phyloP scores from a whole-genome alignment of 2,113 vertebrate species.

The Phaethornis superciliosus region DNA sequence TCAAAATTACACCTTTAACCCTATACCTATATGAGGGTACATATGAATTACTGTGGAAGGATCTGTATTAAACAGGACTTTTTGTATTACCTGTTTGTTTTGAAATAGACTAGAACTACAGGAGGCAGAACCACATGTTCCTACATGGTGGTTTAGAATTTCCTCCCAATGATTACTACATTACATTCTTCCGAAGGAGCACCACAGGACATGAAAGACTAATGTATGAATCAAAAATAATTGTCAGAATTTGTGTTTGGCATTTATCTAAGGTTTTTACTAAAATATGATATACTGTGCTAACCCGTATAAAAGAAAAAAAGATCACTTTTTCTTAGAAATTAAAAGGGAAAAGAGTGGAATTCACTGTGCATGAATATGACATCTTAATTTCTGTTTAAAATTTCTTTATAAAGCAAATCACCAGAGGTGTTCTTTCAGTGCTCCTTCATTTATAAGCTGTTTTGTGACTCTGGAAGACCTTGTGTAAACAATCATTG shows the following conservation, averaged over 20 bases:
- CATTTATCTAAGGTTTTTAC: slow-evolving; percentile 29
- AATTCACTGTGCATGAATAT: not conserved
- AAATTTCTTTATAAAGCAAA: slow-evolving; percentile 22
- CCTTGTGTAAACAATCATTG: slow-evolving; percentile 19
- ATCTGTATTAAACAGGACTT: not conserved
- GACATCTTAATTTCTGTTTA: slow-evolving; percentile 60
- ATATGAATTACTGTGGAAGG: not conserved
- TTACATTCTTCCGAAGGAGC: not conserved
- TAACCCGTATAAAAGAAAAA: slow-evolving; percentile 18
- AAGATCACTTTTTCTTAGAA: slow-evolving; percentile 1
- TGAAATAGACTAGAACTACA: not conserved
- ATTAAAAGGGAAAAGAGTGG: not conserved
- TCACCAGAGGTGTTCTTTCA: not conserved
- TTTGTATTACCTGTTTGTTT: not conserved
- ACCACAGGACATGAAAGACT: not conserved
- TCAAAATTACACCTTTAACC: too few species aligned
- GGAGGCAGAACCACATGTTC: not conserved
- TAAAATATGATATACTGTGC: not conserved
- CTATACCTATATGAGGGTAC: too few species aligned
- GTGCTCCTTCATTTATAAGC: not conserved
- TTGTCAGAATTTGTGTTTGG: not conserved
- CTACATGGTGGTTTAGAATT: not conserved
- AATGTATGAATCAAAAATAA: not conserved
- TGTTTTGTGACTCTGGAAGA: slow-evolving; percentile 29
- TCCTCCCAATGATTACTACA: not conserved